Conservation (phyloP, 2,113 vertebrate species). For the Cyanoramphus novaezelandiae region DNA sequence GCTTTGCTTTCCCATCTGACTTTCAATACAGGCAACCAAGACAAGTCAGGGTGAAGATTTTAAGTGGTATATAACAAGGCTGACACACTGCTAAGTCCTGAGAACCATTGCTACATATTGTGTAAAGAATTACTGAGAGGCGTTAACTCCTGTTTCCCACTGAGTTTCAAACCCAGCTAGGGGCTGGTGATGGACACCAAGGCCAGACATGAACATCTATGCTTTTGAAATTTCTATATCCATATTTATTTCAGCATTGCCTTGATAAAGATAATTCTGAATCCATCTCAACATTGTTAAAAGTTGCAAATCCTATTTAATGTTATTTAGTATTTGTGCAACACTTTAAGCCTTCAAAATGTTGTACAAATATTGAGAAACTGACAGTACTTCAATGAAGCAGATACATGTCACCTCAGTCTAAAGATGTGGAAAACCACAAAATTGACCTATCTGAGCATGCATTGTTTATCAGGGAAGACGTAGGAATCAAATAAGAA, state of each 20-base stretch:
- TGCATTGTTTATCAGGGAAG: neutral
- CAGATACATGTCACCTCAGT: neutral
- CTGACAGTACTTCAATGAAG: neutral
- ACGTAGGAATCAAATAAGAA: neutral
- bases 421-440: neutral
- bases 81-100: neutral
- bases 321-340: neutral
- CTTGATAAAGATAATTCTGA: neutral
- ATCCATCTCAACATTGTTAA: neutral
- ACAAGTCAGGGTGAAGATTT: neutral
- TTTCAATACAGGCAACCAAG: neutral
- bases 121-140: neutral
- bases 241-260: neutral
- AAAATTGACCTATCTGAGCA: neutral
- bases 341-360: neutral
- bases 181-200: neutral
- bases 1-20: neutral
- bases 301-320: neutral
- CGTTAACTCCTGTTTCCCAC: neutral
- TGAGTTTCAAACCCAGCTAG: neutral
- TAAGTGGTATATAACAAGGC: neutral
- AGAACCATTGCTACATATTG: neutral
- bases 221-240: neutral
- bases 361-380: neutral
- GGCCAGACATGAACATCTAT: neutral